phyloP scores from a whole-genome alignment of 1,140 invertebrate species.

The Leptopilina clavipes region DNA sequence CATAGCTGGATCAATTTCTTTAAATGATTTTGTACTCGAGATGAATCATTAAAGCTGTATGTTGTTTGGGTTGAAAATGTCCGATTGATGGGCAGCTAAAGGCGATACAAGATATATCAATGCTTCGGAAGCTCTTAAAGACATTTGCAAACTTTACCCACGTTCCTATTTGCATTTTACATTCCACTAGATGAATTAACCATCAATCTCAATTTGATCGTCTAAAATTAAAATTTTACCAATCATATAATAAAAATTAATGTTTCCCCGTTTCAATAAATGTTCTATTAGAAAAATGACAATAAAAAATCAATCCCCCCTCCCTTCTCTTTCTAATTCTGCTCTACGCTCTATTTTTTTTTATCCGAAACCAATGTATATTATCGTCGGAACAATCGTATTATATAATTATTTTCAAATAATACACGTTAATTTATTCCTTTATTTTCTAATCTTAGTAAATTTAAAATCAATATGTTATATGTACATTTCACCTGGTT shows the following conservation, averaged over 20 bases:
- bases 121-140: constrained; percentile 18
- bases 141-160: constrained; percentile 6
- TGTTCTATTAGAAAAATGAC: too few relatives aligned
- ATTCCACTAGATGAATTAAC: neutral
- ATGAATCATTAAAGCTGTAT: constrained; percentile 4
- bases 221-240: neutral
- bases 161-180: neutral
- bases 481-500: neutral
- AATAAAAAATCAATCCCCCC: too few relatives aligned
- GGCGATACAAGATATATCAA: constrained; percentile 32
- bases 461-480: neutral
- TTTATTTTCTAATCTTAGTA: neutral
- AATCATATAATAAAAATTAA: neutral
- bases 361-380: too few relatives aligned
- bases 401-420: too few relatives aligned
- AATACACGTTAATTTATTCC: too few relatives aligned
- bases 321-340: too few relatives aligned
- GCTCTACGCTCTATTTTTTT: too few relatives aligned
- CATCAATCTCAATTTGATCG: neutral
- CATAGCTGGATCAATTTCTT: too few relatives aligned
- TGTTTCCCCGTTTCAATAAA: too few relatives aligned
- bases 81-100: constrained; percentile 22
- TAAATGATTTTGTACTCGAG: too few relatives aligned
- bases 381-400: too few relatives aligned
- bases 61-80: neutral